Evolutionary conservation across 2,113 vertebrate genomes (phyloP), one percentile per base, ranked within the genome.

Genomic region (Burhinus oedicnemus): DNA sequence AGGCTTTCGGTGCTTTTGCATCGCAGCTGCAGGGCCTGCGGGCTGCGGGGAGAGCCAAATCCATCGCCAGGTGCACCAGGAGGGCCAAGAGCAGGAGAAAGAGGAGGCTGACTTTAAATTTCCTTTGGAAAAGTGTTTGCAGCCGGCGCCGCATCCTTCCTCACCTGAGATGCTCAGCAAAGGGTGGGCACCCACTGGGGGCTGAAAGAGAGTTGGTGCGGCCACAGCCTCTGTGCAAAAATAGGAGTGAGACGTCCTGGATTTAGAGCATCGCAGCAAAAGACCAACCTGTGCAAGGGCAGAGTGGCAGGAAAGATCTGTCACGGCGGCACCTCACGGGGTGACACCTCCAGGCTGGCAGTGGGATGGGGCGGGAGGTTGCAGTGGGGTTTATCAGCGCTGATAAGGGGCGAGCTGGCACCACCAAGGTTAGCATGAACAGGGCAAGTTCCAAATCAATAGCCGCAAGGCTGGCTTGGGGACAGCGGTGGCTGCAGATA

Each of bases 1-100:
- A 7, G 3, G 47, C n/a, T 58, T 68, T 77, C 2, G 23, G 32
- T 77, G 36, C 71, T 69, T 93, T 96, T 3, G 22, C 72, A 34
- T 76, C 2, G 0, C 93, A 97, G 70, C 52, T 5, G 2, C 93
- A 96, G 57, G 47, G 26, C 60, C 66, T 40, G 75, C 23, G 93
- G 85, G 77, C 42, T 16, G 65, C 49, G 21, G 93, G 65, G 38
- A 98, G 94, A 51, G 95, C 62, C 38, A 98, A 84, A 44, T 96
- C 97, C 94, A 98, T 91, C 25, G 93, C 94, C 91, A 99, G 92
- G 90, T 98, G 98, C 62, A 98, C 83, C 40, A 97, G 91, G 94
- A 98, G 60, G 26, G 97, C 94, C 92, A 98, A 61, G 71, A 98
- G 87, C 57, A 98, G 90, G 83, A 99, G 96, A 77, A 97, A 90